phyloP scores from a whole-genome alignment of 2,888 invertebrate genomes.

The Terebella lapidaria region DNA sequence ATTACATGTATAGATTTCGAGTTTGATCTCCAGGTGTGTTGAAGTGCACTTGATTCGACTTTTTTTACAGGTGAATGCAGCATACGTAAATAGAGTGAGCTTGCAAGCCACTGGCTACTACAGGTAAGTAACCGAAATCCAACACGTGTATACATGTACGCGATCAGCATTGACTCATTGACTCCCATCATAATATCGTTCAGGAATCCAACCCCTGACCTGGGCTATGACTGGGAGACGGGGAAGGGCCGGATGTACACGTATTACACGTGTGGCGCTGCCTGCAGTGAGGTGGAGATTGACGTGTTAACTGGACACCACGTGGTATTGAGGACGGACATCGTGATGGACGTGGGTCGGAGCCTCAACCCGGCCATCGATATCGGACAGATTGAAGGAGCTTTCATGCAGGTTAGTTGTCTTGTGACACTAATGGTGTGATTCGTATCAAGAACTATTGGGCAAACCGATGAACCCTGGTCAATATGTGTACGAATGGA shows the following conservation, averaged over 20 bases:
- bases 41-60: neutral
- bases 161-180: neutral
- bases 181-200: too few species aligned
- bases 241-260: neutral
- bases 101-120: constrained; percentile 36
- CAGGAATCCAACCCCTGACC: neutral
- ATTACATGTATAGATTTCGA: too few species aligned
- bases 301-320: constrained; percentile 26
- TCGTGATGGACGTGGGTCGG: constrained; percentile 94
- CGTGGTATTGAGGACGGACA: constrained; percentile 68
- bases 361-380: constrained; percentile 95
- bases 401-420: constrained; percentile 67
- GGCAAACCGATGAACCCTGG: too few species aligned
- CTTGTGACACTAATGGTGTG: neutral
- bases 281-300: constrained; percentile 23
- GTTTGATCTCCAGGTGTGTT: neutral
- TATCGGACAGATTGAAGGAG: constrained; percentile 94
- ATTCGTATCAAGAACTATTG: neutral
- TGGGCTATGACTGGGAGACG: neutral
- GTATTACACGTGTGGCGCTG: constrained; percentile 24
- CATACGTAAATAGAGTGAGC: constrained; percentile 30
- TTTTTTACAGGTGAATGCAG: constrained; percentile 25
- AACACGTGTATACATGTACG: too few species aligned
- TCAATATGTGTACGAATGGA: neutral
- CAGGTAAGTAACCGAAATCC: constrained; percentile 29